Conservation (phyloP, 1,140 invertebrate genomes). For the Aphaenogaster ashmeadi region DNA sequence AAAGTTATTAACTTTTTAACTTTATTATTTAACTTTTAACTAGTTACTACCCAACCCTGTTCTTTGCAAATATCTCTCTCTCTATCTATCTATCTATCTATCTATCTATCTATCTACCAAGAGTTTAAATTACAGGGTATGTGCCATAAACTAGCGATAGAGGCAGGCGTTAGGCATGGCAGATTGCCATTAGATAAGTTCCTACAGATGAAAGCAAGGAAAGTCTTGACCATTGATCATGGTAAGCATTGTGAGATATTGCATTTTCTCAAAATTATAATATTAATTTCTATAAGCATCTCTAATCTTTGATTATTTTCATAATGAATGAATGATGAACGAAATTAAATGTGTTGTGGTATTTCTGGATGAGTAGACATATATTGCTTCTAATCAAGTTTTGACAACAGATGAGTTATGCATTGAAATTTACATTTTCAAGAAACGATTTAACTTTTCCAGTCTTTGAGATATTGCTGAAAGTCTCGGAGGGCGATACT, state of each 20-base stretch:
- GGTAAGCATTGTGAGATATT: conserved; percentile 88
- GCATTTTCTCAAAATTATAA: conserved; percentile 25
- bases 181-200: conserved; percentile 96
- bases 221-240: conserved; percentile 98
- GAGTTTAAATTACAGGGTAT: conserved; percentile 89
- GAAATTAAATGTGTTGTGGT: neutral
- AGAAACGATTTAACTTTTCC: conserved; percentile 88
- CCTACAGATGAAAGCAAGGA: conserved; percentile 96
- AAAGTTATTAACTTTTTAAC: too few species aligned
- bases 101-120: neutral
- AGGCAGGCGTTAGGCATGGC: conserved; percentile 94
- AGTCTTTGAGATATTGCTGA: conserved; percentile 97
- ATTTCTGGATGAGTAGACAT: neutral
- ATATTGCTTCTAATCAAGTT: neutral
- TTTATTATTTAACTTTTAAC: too few species aligned
- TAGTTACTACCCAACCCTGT: neutral
- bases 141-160: conserved; percentile 93
- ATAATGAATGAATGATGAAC: neutral
- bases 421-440: conserved; percentile 39
- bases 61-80: conserved; percentile 15
- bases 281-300: neutral
- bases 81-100: neutral
- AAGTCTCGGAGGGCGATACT: conserved; percentile 91
- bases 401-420: neutral
- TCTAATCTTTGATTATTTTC: neutral